Evolutionary conservation across 2,797 vertebrate species (phyloP).

Genomic region (Pantherophis vulpinus): DNA sequence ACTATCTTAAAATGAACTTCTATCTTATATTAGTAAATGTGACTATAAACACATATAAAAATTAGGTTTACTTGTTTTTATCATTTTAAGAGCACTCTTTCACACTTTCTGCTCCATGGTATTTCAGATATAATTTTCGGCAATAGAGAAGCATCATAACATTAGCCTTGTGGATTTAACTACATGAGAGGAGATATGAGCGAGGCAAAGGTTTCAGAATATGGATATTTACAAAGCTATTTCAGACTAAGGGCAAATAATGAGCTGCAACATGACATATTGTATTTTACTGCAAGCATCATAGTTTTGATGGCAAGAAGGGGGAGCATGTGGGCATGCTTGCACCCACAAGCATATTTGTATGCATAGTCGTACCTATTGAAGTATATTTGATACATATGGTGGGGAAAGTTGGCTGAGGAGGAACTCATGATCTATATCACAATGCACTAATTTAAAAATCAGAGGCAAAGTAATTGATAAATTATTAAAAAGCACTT

Average conservation of each 20-base stretch:
- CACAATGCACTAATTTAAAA: background rate
- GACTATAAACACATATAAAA: background rate
- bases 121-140: background rate
- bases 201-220: background rate
- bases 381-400: background rate
- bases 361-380: background rate
- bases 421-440: background rate
- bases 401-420: background rate
- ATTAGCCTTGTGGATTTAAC: background rate
- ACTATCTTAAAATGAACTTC: background rate
- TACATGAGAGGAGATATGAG: background rate
- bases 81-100: background rate
- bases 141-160: background rate
- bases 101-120: background rate
- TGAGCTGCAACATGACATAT: background rate
- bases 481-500: background rate
- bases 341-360: background rate
- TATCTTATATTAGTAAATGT: background rate
- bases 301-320: background rate
- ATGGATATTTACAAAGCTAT: background rate
- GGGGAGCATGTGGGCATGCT: constrained; percentile 29
- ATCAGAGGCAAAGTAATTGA: background rate
- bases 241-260: background rate
- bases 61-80: background rate
- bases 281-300: background rate